These are phyloP conservation scores for Entelurus aequoreus DNA, from an alignment of 2,113 vertebrate species.

Conservation along the genomic window DNA sequence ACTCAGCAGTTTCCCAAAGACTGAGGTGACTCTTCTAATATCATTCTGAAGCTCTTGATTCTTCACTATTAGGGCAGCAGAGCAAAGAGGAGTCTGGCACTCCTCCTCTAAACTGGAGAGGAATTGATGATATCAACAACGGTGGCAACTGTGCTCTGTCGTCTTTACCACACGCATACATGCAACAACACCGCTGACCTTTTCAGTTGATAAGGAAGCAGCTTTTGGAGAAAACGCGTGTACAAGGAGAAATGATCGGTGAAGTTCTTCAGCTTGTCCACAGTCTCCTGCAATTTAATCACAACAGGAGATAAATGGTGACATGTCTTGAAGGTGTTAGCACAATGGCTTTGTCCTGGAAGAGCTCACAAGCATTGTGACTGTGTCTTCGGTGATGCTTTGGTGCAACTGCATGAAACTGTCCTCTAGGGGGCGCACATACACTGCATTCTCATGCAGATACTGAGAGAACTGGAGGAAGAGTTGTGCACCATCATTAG, in stretches of 20 bases:
- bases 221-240: conserved; percentile 87
- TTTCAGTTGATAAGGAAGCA: conserved; percentile 97
- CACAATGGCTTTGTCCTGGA: neutral
- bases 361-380: conserved; percentile 85
- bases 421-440: conserved; percentile 95
- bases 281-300: conserved; percentile 81
- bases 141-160: conserved; percentile 13
- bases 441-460: conserved; percentile 92
- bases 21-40: conserved; percentile 80
- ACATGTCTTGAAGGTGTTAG: neutral
- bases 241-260: conserved; percentile 87
- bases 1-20: conserved; percentile 88
- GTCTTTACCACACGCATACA: neutral
- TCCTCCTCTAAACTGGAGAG: conserved; percentile 89
- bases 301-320: conserved; percentile 4
- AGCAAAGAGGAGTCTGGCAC: conserved; percentile 86
- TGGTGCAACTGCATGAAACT: conserved; percentile 87
- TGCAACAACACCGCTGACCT: conserved; percentile 70
- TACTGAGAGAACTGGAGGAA: conserved; percentile 85
- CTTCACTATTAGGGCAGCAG: conserved; percentile 77
- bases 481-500: neutral
- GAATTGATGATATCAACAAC: conserved; percentile 5
- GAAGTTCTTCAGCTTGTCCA: conserved; percentile 86
- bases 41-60: conserved; percentile 86
- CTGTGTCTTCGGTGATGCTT: conserved; percentile 92